A percentile compares a stretch with the other conserved stretches of the same genome.
Evolutionary conservation across 2,797 vertebrate species (phyloP).

Genomic region (Pseudochromis fuscus): DNA sequence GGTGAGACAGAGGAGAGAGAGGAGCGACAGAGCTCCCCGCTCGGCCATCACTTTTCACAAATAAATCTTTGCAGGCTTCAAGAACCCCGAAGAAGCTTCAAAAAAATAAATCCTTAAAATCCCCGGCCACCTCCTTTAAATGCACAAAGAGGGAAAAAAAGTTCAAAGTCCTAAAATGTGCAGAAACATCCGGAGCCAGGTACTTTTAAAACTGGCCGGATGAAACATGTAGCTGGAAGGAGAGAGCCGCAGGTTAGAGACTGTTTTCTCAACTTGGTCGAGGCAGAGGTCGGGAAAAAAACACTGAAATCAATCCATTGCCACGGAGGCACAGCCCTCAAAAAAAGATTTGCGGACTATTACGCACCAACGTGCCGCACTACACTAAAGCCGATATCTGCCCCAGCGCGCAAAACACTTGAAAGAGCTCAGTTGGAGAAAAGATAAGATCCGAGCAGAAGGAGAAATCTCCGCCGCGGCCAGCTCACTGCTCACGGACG

Average conservation of each 20-base stretch:
- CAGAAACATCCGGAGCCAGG: conserved; percentile 79
- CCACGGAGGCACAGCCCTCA: conserved; percentile 66
- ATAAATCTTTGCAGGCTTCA: conserved; percentile 81
- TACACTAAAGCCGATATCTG: conserved; percentile 29
- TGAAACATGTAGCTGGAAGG: conserved; percentile 81
- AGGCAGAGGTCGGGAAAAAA: conserved; percentile 69
- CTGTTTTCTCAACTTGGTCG: conserved; percentile 84
- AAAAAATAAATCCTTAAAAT: conserved; percentile 71
- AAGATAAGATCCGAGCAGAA: conserved; percentile 68
- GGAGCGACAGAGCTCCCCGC: conserved; percentile 88
- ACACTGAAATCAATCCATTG: conserved; percentile 85
- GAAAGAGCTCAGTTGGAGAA: conserved; percentile 45
- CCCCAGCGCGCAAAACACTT: conserved; percentile 38
- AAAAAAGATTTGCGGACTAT: conserved; percentile 27
- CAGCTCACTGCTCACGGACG: conserved; percentile 77
- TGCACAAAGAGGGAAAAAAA: conserved; percentile 63
- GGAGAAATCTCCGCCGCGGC: conserved; percentile 75
- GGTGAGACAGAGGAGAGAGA: conserved; percentile 88
- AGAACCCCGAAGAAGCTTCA: conserved; percentile 69
- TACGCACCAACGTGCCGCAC: conserved; percentile 40
- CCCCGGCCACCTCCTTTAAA: conserved; percentile 65
- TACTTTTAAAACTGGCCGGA: conserved; percentile 76
- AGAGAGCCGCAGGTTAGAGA: conserved; percentile 75
- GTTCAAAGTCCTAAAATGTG: conserved; percentile 79
- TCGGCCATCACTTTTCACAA: conserved; percentile 89